A percentile compares a stretch with the other conserved stretches of the same genome.
Evolutionary conservation across 2,113 vertebrate species (phyloP).

Genomic region (Perccottus glenii): DNA sequence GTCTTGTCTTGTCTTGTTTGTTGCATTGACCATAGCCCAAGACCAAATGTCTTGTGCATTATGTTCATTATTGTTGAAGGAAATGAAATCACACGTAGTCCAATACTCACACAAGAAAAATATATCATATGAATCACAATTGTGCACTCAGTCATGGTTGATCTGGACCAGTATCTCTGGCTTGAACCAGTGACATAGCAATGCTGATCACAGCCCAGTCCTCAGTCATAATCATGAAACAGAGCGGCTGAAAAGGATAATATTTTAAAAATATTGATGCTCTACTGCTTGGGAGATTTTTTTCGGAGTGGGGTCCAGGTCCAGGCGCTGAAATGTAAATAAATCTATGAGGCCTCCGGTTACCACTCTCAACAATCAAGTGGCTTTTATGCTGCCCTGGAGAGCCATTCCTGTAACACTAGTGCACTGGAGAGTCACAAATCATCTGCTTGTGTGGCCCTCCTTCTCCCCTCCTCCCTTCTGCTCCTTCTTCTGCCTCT

Average conservation of each 20-base stretch:
- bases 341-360: constrained; percentile 80
- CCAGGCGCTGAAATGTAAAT: constrained; percentile 82
- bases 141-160: too few relatives aligned
- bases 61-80: too few relatives aligned
- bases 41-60: too few relatives aligned
- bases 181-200: too few relatives aligned
- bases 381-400: constrained; percentile 81
- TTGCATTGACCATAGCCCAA: too few relatives aligned
- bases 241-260: constrained; percentile 41
- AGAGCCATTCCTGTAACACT: constrained; percentile 81
- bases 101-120: too few relatives aligned
- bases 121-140: too few relatives aligned
- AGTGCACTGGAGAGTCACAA: constrained; percentile 77
- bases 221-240: constrained; percentile 56
- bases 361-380: constrained; percentile 80
- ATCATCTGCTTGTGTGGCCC: constrained; percentile 65
- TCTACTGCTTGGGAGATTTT: constrained; percentile 51
- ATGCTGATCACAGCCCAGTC: constrained; percentile 12
- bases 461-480: constrained; percentile 14
- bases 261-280: constrained; percentile 54
- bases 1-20: too few relatives aligned
- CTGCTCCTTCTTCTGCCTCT: constrained; percentile 2
- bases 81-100: too few relatives aligned
- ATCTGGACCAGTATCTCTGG: too few relatives aligned
- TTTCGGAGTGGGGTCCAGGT: constrained; percentile 51